These are phyloP conservation scores for Drosophila differens DNA, from an alignment of 2,888 invertebrate genomes.

Conservation along the genomic window DNA sequence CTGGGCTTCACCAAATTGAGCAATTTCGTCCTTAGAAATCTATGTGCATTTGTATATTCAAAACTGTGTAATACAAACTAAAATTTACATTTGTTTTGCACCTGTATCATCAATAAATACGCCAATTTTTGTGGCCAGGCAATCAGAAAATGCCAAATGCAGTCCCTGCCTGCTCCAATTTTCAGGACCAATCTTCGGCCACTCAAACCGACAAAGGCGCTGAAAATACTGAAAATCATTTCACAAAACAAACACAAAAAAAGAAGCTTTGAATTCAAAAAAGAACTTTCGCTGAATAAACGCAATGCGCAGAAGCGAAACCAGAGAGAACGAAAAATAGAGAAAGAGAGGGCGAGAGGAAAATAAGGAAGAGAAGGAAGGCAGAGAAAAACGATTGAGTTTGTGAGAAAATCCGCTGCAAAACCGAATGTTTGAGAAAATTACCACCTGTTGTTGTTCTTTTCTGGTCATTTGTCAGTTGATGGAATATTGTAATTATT, in stretches of 20 bases:
- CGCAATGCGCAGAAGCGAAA: constrained; percentile 62
- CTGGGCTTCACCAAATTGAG: background rate
- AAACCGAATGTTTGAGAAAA: constrained; percentile 10
- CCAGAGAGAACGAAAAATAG: background rate
- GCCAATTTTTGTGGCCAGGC: constrained; percentile 50
- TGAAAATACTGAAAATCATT: constrained; percentile 67
- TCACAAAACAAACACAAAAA: constrained; percentile 40
- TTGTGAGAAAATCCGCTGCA: constrained; percentile 1
- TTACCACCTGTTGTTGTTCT: constrained; percentile 61
- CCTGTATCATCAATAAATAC: constrained; percentile 30
- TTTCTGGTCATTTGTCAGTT: constrained; percentile 38
- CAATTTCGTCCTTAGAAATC: background rate
- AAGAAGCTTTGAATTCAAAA: constrained; percentile 29
- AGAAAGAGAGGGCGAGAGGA: background rate
- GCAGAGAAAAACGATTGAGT: background rate
- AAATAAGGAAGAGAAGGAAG: background rate
- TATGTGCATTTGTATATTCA: background rate
- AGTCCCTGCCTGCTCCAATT: constrained; percentile 23
- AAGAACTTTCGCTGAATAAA: constrained; percentile 64
- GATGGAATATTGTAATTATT: background rate
- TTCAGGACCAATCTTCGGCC: constrained; percentile 50
- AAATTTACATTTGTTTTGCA: no score
- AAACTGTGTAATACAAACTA: background rate
- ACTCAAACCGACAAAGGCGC: constrained; percentile 69
- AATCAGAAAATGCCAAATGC: constrained; percentile 66